phyloP scores from a whole-genome alignment of 2,888 invertebrate species.

The Malacosoma neustria region DNA sequence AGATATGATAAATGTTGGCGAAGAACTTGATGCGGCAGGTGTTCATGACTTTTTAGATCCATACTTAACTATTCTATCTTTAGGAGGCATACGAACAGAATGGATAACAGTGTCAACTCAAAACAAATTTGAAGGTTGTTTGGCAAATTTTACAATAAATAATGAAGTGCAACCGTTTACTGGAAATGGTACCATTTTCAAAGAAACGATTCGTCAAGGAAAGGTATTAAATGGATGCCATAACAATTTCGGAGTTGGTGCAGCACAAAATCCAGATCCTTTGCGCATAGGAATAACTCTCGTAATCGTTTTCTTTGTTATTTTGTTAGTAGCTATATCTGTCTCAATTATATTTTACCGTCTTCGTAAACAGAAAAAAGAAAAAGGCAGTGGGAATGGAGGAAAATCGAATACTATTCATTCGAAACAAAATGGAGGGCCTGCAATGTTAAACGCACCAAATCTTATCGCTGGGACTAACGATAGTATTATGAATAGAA shows the following conservation, averaged over 20 bases:
- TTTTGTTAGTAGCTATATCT: constrained; percentile 89
- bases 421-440: constrained; percentile 85
- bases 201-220: constrained; percentile 80
- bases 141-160: constrained; percentile 92
- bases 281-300: constrained; percentile 94
- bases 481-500: constrained; percentile 81
- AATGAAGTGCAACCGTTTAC: constrained; percentile 92
- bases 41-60: constrained; percentile 95
- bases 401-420: constrained; percentile 81
- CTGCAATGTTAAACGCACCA: constrained; percentile 80
- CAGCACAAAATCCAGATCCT: constrained; percentile 87
- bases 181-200: constrained; percentile 89
- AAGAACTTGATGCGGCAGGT: constrained; percentile 89
- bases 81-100: constrained; percentile 85
- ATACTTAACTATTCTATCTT: constrained; percentile 84
- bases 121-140: constrained; percentile 89
- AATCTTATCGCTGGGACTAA: constrained; percentile 79
- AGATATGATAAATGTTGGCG: constrained; percentile 82
- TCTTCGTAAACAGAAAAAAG: constrained; percentile 89
- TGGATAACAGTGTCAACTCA: constrained; percentile 71
- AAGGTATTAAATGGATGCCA: constrained; percentile 85
- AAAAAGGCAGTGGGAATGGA: constrained; percentile 81
- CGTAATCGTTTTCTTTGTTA: constrained; percentile 95
- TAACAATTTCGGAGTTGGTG: constrained; percentile 83
- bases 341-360: constrained; percentile 95